Percentiles rank a stretch among this genome's conserved stretches.
phyloP scores from a whole-genome alignment of 2,113 vertebrate genomes.

The Anguilla japonica region DNA sequence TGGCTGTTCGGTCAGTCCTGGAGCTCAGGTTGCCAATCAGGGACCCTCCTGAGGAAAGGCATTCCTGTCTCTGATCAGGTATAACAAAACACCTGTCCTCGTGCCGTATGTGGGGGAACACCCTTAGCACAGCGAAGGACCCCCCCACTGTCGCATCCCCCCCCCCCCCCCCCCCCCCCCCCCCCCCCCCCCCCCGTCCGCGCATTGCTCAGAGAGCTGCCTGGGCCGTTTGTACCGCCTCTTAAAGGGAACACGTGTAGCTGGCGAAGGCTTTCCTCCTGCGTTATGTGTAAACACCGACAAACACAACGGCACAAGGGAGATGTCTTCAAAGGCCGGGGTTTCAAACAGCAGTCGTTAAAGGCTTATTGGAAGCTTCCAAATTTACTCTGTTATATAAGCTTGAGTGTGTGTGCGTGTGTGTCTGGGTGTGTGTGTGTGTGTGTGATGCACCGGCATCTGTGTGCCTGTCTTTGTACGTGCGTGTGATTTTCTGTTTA shows the following conservation, averaged over 20 bases:
- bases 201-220: neutral
- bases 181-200: neutral
- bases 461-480: slow-evolving; percentile 20
- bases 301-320: neutral
- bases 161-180: neutral
- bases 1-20: neutral
- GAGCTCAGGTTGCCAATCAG: neutral
- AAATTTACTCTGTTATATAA: slow-evolving; percentile 19
- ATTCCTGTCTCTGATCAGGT: neutral
- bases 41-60: neutral
- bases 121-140: neutral
- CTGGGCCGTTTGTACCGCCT: neutral
- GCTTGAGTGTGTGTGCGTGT: slow-evolving; percentile 22
- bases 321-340: neutral
- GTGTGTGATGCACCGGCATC: too few relatives aligned
- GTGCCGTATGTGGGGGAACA: neutral
- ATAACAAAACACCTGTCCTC: neutral
- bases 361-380: slow-evolving; percentile 50
- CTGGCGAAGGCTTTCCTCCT: neutral
- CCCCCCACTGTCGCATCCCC: neutral
- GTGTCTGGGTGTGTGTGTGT: neutral
- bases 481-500: neutral
- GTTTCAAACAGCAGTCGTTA: slow-evolving; percentile 58
- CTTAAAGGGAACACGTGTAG: neutral
- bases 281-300: neutral